Conservation (phyloP, 2,888 invertebrate genomes). For the Callyntrura guangdongensis region DNA sequence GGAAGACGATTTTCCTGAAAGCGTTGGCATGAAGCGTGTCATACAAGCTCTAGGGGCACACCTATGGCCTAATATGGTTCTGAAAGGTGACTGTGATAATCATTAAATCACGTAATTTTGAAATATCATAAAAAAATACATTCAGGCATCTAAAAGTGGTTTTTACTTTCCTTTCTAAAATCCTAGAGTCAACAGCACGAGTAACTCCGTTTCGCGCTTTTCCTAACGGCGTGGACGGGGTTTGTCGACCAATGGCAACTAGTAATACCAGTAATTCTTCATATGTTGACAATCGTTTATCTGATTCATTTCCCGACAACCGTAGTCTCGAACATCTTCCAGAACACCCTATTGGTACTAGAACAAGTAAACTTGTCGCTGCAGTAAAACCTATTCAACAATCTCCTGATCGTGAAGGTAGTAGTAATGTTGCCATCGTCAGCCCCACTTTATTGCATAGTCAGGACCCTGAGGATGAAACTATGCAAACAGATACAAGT, state of each 20-base stretch:
- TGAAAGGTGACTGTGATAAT: slow-evolving; percentile 87
- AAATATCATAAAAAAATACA: neutral
- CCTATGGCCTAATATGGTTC: slow-evolving; percentile 90
- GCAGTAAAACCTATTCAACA: slow-evolving; percentile 80
- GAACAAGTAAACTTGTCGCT: slow-evolving; percentile 84
- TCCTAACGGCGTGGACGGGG: slow-evolving; percentile 68
- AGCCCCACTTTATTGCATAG: slow-evolving; percentile 63
- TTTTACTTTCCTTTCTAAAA: neutral
- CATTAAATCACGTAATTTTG: neutral
- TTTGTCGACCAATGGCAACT: slow-evolving; percentile 61
- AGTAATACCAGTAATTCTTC: slow-evolving; percentile 41
- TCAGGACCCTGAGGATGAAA: slow-evolving; percentile 57
- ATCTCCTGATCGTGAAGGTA: slow-evolving; percentile 67
- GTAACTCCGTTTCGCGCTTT: slow-evolving; percentile 72
- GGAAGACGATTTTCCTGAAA: slow-evolving; percentile 88
- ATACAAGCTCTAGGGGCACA: slow-evolving; percentile 91
- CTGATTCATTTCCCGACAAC: slow-evolving; percentile 71
- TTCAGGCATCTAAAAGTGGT: too few species aligned
- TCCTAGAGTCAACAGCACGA: slow-evolving; percentile 68
- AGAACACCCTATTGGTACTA: slow-evolving; percentile 71
- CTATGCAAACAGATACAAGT: slow-evolving; percentile 60
- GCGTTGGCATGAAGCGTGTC: slow-evolving; percentile 89
- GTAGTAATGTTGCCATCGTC: slow-evolving; percentile 66
- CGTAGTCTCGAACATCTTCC: slow-evolving; percentile 75
- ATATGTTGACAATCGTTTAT: slow-evolving; percentile 64